Evolutionary conservation across 1,140 invertebrate species (phyloP).

Genomic region (Propsilocerus akamusi): DNA sequence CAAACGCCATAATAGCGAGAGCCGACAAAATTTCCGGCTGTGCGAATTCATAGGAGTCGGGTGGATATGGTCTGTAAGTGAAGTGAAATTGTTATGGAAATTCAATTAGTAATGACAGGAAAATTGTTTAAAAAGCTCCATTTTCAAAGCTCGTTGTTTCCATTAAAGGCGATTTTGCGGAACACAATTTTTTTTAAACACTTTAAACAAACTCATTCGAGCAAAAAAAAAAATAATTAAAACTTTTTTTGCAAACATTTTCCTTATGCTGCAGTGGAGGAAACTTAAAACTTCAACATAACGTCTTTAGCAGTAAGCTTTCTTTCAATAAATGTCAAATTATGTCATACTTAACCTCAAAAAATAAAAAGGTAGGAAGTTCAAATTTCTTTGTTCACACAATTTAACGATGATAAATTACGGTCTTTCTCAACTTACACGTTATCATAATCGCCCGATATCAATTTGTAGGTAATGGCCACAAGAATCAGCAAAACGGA

Average conservation of each 20-base stretch:
- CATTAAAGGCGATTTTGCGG: no score
- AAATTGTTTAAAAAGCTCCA: no score
- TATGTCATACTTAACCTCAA: no score
- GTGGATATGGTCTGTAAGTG: conserved; percentile 36
- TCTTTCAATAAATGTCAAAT: no score
- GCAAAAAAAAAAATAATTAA: not conserved
- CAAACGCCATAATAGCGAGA: conserved; percentile 77
- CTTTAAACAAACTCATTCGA: not conserved
- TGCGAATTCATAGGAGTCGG: conserved; percentile 56
- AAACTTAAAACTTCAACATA: no score
- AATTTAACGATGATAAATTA: no score
- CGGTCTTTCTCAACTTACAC: not conserved
- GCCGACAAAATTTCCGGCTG: conserved; percentile 57
- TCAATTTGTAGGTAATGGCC: not conserved
- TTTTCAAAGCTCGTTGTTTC: no score
- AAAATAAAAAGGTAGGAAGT: no score
- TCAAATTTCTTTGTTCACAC: no score
- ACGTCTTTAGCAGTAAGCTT: no score
- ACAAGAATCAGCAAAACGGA: not conserved
- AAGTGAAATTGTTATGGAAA: conserved; percentile 8
- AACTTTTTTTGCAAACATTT: not conserved
- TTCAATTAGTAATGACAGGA: no score
- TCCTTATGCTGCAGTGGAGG: no score
- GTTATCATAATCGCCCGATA: not conserved
- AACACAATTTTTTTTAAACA: not conserved